Percentiles rank a stretch among this genome's conserved stretches.
Evolutionary conservation across 2,797 vertebrate species (phyloP).

Genomic region (Lindbergichthys nudifrons): DNA sequence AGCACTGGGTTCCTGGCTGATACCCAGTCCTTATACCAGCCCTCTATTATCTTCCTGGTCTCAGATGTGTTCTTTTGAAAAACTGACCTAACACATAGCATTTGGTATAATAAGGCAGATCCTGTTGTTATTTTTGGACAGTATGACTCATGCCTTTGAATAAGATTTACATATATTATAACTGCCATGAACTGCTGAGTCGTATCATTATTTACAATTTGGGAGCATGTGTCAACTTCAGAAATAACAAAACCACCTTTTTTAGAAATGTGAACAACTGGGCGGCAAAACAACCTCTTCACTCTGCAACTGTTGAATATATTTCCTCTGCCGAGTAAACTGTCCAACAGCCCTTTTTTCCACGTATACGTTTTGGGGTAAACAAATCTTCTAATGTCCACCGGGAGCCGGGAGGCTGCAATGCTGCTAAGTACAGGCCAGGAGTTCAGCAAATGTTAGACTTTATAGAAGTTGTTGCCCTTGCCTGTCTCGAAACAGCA

Average conservation of each 20-base stretch:
- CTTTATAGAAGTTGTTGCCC: slow-evolving; percentile 63
- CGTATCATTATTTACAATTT: slow-evolving; percentile 32
- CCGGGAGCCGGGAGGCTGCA: slow-evolving; percentile 14
- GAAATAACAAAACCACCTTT: slow-evolving; percentile 16
- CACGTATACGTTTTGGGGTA: slow-evolving; percentile 34
- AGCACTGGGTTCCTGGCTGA: slow-evolving; percentile 5
- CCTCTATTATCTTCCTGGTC: slow-evolving; percentile 31
- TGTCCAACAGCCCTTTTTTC: slow-evolving; percentile 16
- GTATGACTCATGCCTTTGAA: slow-evolving; percentile 34
- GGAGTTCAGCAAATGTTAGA: slow-evolving; percentile 44
- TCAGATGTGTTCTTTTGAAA: slow-evolving; percentile 24
- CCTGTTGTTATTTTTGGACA: slow-evolving; percentile 32
- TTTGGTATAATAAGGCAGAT: slow-evolving; percentile 18
- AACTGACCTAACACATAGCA: slow-evolving; percentile 17
- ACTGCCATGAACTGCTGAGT: slow-evolving; percentile 51
- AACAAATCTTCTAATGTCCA: slow-evolving; percentile 45
- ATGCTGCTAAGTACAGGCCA: slow-evolving; percentile 45
- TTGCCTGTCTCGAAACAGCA: slow-evolving; percentile 61
- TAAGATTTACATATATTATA: slow-evolving; percentile 39
- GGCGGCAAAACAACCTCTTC: slow-evolving; percentile 6
- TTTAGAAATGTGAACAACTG: slow-evolving; percentile 20
- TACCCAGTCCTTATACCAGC: slow-evolving; percentile 32
- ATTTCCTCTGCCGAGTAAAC: slow-evolving; percentile 32
- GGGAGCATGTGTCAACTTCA: slow-evolving; percentile 29
- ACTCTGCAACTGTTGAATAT: slow-evolving; percentile 26